A percentile compares a stretch with the other conserved stretches of the same genome.
phyloP scores from a whole-genome alignment of 2,113 vertebrate species.

The Acrocephalus arundinaceus region DNA sequence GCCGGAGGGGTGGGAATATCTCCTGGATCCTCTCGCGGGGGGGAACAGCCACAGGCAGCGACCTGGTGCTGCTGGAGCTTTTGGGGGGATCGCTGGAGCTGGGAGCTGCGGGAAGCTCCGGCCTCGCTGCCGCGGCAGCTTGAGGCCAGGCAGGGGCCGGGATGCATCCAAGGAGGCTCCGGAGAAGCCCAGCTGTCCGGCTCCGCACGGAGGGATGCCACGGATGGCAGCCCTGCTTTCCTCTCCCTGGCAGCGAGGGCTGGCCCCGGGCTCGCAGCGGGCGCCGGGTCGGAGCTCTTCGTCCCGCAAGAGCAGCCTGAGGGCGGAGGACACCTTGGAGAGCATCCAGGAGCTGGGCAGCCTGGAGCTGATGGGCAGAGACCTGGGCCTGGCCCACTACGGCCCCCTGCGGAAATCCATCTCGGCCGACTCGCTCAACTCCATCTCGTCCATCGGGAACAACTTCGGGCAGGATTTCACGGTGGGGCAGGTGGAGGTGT shows the following conservation, averaged over 20 bases:
- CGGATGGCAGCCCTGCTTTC: background rate
- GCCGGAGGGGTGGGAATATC: background rate
- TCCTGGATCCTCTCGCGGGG: background rate
- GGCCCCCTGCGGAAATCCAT: conserved; percentile 85
- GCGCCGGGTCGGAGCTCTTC: conserved; percentile 38
- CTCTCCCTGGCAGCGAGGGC: conserved; percentile 72
- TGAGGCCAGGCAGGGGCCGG: background rate
- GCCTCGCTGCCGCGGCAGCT: background rate
- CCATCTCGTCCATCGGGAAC: conserved; percentile 94
- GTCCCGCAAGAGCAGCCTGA: conserved; percentile 84
- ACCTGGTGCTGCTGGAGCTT: background rate
- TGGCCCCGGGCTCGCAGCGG: conserved; percentile 72
- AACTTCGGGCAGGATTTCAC: conserved; percentile 95
- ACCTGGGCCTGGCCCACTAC: conserved; percentile 80
- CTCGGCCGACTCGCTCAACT: conserved; percentile 93
- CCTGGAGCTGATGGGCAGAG: conserved; percentile 91
- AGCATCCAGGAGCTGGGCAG: conserved; percentile 89
- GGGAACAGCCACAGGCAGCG: rapidly evolving
- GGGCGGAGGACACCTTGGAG: conserved; percentile 84
- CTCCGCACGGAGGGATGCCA: rapidly evolving
- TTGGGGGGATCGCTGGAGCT: background rate
- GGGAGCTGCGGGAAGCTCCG: background rate
- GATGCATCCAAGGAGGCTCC: background rate
- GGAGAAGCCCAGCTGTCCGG: background rate
- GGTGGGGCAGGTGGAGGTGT: conserved; percentile 93